Conservation (phyloP, 2,888 invertebrate genomes). For the Odontocerum albicorne region DNA sequence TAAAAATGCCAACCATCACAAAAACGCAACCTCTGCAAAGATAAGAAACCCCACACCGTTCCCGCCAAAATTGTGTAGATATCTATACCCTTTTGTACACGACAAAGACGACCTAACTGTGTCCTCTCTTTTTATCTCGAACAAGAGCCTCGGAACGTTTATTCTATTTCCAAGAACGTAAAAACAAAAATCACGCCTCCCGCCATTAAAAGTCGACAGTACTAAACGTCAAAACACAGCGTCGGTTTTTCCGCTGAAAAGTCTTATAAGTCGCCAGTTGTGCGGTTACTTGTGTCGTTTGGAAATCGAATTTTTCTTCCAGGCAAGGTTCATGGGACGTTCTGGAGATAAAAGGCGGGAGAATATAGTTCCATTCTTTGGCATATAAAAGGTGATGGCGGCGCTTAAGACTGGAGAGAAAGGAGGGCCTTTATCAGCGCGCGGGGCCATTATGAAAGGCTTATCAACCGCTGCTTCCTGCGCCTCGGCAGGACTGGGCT, state of each 20-base stretch:
- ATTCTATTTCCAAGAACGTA: conserved; percentile 35
- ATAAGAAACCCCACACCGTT: conserved; percentile 26
- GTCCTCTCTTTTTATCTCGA: conserved; percentile 34
- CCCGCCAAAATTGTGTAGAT: conserved; percentile 13
- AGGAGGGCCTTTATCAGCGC: conserved; percentile 57
- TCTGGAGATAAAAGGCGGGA: conserved; percentile 21
- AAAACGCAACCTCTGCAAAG: conserved; percentile 36
- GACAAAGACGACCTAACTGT: conserved; percentile 35
- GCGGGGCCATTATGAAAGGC: conserved; percentile 55
- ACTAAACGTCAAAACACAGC: conserved; percentile 29
- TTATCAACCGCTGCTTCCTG: conserved; percentile 49
- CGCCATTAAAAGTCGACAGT: conserved; percentile 32
- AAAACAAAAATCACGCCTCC: conserved; percentile 37
- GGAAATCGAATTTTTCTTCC: conserved; percentile 41
- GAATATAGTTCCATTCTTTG: conserved; percentile 38
- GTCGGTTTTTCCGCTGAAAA: neutral
- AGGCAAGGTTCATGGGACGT: conserved; percentile 38
- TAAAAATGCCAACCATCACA: conserved; percentile 31
- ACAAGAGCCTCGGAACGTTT: conserved; percentile 31
- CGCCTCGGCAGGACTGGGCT: conserved; percentile 15
- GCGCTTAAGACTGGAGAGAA: conserved; percentile 47
- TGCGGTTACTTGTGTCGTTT: conserved; percentile 38
- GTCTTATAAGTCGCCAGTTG: conserved; percentile 45
- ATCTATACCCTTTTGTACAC: conserved; percentile 29
- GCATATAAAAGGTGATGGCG: conserved; percentile 39